Evolutionary conservation across 2,797 vertebrate species (phyloP).

Genomic region (Urocyon cinereoargenteus): DNA sequence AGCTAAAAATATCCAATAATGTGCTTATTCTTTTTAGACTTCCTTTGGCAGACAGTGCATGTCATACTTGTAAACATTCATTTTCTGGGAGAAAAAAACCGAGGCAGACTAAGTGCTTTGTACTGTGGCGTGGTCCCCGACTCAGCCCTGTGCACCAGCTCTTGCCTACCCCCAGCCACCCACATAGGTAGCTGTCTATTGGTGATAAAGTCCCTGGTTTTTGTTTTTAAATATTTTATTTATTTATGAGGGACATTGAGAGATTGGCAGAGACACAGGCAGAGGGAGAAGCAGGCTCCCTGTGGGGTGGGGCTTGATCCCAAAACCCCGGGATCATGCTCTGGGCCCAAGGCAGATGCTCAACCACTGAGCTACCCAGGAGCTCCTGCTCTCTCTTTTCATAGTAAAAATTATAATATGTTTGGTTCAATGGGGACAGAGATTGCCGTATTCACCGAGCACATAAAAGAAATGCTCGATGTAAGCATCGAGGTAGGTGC

Average conservation of each 20-base stretch:
- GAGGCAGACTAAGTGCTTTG: conserved; percentile 12
- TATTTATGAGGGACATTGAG: no score
- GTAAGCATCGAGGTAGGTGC: not conserved
- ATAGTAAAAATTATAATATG: not conserved
- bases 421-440: not conserved
- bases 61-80: conserved; percentile 80
- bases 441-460: not conserved
- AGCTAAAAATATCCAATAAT: conserved; percentile 84
- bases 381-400: not conserved
- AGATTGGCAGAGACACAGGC: no score
- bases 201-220: not conserved
- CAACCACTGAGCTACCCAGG: no score
- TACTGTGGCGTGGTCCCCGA: not conserved
- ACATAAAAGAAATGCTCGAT: not conserved
- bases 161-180: not conserved
- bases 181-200: not conserved
- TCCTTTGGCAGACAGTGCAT: conserved; percentile 78
- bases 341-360: no score
- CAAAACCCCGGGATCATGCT: no score
- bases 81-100: conserved; percentile 53
- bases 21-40: conserved; percentile 68
- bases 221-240: no score
- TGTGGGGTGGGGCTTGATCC: no score
- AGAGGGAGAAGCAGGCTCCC: no score
- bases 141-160: not conserved